Evolutionary conservation across 1,140 invertebrate species (phyloP), one percentile per base, ranked within the genome.

Genomic region (Drosophila kohkoa): DNA sequence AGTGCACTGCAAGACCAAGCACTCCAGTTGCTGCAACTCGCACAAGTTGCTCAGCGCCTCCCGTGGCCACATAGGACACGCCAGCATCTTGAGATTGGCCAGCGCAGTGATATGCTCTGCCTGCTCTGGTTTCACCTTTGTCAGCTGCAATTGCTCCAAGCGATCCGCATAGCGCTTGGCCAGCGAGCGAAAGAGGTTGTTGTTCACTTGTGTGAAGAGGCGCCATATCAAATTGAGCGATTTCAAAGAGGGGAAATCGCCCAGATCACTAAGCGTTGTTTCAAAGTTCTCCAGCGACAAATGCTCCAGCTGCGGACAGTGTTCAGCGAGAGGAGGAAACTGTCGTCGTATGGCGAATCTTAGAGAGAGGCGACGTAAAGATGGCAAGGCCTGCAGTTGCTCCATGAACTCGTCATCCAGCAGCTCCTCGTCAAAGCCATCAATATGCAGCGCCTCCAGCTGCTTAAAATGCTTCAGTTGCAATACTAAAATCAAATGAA

Each of bases 201-300:
- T 68, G 25, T 68, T 72, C 1, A 88, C 7, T 7, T 48, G 45
- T 0, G 41, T 30, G 5, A 35, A 16, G 13, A 65, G 38, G 3
- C 77, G 83, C 45, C 41, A 75, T 13, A 74, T 65, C 16, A 89
- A 54, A 2, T 70, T 49, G 8, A 88, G 41, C 0, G 85, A 78
- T 13, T 66, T 66, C 0, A 88, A 64, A 0, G 54, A 5, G 0
- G 43, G 52, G 10, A 83, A 89, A 0, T 83, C 52, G 1, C 85
- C 83, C 8, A 88, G 0, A 20, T 87, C 70, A 0, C 1, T 5
- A 1, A 65, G 13, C 6, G 15, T 58, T 1, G 30, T 10, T 6
- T 80, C 54, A 30, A 88, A 89, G 67, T 80, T 83, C 5, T 89
- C 74, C 20, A 88, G 16, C 10, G 83, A 83, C 8, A 88, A 25